Evolutionary conservation across 2,797 vertebrate species (phyloP).

Genomic region (Tapirus indicus): DNA sequence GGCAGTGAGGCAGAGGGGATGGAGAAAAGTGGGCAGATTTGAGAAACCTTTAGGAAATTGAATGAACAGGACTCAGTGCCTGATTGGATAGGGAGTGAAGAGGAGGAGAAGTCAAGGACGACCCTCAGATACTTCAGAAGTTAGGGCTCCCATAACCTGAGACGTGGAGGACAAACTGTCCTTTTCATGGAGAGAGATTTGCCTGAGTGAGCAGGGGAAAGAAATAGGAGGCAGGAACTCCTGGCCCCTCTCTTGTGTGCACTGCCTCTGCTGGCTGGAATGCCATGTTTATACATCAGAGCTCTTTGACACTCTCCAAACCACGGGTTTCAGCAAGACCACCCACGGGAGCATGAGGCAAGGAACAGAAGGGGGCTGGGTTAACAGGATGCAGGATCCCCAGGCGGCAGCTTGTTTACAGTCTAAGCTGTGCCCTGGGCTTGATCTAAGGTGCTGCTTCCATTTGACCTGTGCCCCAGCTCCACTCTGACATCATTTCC

Average conservation of each 20-base stretch:
- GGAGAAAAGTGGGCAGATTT: neutral
- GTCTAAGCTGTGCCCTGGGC: neutral
- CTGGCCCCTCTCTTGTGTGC: neutral
- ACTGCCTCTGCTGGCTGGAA: neutral
- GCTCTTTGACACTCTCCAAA: slow-evolving; percentile 52
- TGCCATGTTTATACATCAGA: neutral
- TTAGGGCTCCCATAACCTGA: neutral
- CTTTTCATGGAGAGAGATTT: neutral
- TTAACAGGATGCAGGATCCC: neutral
- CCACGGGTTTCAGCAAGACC: neutral
- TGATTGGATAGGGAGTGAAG: neutral
- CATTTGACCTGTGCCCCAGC: neutral
- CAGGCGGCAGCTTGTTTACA: neutral
- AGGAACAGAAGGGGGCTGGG: neutral
- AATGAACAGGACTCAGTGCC: neutral
- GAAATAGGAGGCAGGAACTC: neutral
- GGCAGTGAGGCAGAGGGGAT: neutral
- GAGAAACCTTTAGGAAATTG: neutral
- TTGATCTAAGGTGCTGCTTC: neutral
- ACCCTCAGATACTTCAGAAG: neutral
- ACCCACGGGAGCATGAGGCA: neutral
- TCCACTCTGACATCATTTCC: neutral
- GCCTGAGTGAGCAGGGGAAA: neutral
- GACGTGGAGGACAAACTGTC: neutral
- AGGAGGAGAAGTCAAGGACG: neutral